A percentile compares a stretch with the other conserved stretches of the same genome.
Conservation (phyloP, 2,888 invertebrate genomes). For the Oligia fasciuncula region DNA sequence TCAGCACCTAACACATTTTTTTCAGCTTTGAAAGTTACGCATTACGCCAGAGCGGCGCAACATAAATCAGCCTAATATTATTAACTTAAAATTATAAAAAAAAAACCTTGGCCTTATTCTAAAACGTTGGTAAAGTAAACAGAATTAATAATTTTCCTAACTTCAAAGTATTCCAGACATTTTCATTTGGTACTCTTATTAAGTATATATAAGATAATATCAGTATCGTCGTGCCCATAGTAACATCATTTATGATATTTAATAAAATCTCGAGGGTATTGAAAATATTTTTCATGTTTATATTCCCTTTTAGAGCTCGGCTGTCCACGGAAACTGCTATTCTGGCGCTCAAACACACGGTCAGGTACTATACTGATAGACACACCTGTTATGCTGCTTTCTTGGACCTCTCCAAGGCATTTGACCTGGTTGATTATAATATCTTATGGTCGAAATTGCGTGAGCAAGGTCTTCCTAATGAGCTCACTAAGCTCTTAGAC, state of each 20-base stretch:
- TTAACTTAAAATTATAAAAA: background rate
- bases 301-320: background rate
- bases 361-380: too few relatives aligned
- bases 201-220: slow-evolving; percentile 40
- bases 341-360: too few relatives aligned
- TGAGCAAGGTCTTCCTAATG: too few relatives aligned
- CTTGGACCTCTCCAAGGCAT: too few relatives aligned
- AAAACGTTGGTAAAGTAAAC: slow-evolving; percentile 32
- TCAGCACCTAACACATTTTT: background rate
- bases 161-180: slow-evolving; percentile 52
- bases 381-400: too few relatives aligned
- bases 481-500: too few relatives aligned
- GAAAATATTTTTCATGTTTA: slow-evolving; percentile 27
- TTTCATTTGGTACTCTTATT: slow-evolving; percentile 38
- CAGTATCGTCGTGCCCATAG: slow-evolving; percentile 8
- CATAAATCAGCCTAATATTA: background rate
- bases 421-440: too few relatives aligned
- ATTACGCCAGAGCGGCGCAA: background rate
- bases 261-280: slow-evolving; percentile 18
- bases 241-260: slow-evolving; percentile 28
- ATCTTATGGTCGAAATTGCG: too few relatives aligned
- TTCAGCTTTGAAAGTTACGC: background rate
- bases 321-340: too few relatives aligned
- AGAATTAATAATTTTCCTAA: slow-evolving; percentile 36
- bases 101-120: background rate